Evolutionary conservation across 2,888 invertebrate genomes (phyloP).

Genomic region (Pammene aurita): DNA sequence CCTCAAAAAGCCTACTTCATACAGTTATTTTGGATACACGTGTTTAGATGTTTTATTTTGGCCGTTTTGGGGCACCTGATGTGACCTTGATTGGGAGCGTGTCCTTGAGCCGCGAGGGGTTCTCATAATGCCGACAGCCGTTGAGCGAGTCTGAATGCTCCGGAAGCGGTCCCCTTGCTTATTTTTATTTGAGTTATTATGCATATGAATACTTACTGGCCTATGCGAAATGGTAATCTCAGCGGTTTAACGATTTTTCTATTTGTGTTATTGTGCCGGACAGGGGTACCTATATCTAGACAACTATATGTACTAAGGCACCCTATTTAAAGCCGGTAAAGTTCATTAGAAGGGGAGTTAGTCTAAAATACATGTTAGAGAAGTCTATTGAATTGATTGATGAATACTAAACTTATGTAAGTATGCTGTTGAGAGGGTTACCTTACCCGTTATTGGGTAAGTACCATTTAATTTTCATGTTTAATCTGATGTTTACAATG

Average conservation of each 20-base stretch:
- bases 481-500: too few species aligned
- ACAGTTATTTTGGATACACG: conserved; percentile 37
- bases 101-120: conserved; percentile 49
- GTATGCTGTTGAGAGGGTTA: conserved; percentile 1
- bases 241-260: conserved; percentile 43
- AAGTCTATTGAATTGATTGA: conserved; percentile 6
- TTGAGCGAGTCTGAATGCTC: conserved; percentile 58
- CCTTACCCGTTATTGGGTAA: not conserved
- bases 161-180: conserved; percentile 54
- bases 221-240: conserved; percentile 45
- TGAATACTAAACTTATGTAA: not conserved
- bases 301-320: conserved; percentile 4
- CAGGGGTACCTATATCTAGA: conserved; percentile 23
- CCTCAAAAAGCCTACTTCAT: conserved; percentile 28
- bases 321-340: conserved; percentile 11
- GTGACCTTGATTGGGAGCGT: conserved; percentile 51
- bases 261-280: conserved; percentile 22
- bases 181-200: conserved; percentile 41
- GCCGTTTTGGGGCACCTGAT: conserved; percentile 47
- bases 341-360: conserved; percentile 18
- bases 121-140: conserved; percentile 48
- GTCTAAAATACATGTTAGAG: conserved; percentile 17
- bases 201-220: conserved; percentile 43
- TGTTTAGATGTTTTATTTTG: conserved; percentile 34
- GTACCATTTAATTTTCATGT: not conserved